These are phyloP conservation scores for Heterochromis multidens DNA, from an alignment of 2,113 vertebrate species.

Conservation along the genomic window DNA sequence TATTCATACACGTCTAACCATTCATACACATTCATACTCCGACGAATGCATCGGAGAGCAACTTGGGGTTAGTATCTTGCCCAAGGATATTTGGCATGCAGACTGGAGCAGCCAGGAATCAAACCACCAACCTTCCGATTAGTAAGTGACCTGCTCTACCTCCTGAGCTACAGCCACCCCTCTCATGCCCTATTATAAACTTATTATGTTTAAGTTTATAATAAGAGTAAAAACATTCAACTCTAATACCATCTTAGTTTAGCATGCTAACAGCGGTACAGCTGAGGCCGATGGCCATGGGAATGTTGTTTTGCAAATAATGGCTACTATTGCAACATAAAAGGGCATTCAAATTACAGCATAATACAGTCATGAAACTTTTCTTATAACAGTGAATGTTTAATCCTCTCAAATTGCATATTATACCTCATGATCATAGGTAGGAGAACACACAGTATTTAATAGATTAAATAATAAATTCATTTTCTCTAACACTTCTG, in stretches of 20 bases:
- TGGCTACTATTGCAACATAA: background rate
- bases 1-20: too few species aligned
- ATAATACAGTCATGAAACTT: background rate
- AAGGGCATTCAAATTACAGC: background rate
- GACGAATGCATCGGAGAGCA: too few species aligned
- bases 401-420: background rate
- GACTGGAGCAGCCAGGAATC: too few species aligned
- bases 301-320: background rate
- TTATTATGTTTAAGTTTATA: background rate
- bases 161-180: too few species aligned
- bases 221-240: background rate
- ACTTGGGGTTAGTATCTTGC: too few species aligned
- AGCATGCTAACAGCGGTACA: background rate
- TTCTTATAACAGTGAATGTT: background rate
- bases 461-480: background rate
- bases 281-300: background rate
- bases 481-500: too few species aligned
- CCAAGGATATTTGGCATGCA: too few species aligned
- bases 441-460: too few species aligned
- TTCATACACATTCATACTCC: too few species aligned
- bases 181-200: too few species aligned
- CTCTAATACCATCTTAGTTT: accelerated
- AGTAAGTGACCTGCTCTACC: too few species aligned
- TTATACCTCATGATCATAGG: background rate
- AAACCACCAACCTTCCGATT: too few species aligned